Conservation (phyloP, 2,797 vertebrate species). For the Meda fulgida region DNA sequence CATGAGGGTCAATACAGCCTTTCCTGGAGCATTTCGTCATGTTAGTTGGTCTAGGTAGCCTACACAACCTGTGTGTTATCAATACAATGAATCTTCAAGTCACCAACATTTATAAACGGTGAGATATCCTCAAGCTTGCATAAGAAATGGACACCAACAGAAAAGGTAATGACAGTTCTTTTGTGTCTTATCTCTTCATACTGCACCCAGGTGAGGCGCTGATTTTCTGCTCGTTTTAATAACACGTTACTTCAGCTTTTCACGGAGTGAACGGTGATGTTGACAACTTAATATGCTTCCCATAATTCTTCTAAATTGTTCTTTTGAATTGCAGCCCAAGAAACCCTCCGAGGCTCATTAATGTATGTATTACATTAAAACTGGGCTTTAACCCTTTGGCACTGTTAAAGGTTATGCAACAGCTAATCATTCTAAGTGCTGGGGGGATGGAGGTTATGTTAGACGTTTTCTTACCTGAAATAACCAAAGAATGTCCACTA, state of each 20-base stretch:
- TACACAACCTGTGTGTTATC: constrained; percentile 26
- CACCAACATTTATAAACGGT: constrained; percentile 40
- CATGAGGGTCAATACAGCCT: not conserved
- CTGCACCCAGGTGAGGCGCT: constrained; percentile 47
- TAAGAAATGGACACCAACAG: constrained; percentile 42
- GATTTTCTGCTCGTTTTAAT: constrained; percentile 63
- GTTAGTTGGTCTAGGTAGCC: constrained; percentile 3
- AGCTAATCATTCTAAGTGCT: constrained; percentile 81
- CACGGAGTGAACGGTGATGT: constrained; percentile 69
- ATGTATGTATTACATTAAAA: constrained; percentile 77
- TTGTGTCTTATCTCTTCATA: constrained; percentile 44
- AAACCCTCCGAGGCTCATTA: constrained; percentile 67
- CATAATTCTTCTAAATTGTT: constrained; percentile 81
- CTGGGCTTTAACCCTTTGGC: constrained; percentile 76
- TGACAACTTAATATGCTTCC: constrained; percentile 78
- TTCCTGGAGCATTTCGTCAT: not conserved
- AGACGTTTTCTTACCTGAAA: constrained; percentile 64
- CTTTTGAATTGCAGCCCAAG: constrained; percentile 77
- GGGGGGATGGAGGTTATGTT: constrained; percentile 62
- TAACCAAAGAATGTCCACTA: constrained; percentile 56
- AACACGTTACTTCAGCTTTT: constrained; percentile 68
- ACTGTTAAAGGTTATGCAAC: constrained; percentile 73
- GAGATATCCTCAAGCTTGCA: constrained; percentile 1
- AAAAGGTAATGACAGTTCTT: constrained; percentile 31
- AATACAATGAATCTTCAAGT: constrained; percentile 50